These are phyloP conservation scores for Plumapathes pennacea DNA, from an alignment of 92 coral and sea anemone species.

Conservation along the genomic window DNA sequence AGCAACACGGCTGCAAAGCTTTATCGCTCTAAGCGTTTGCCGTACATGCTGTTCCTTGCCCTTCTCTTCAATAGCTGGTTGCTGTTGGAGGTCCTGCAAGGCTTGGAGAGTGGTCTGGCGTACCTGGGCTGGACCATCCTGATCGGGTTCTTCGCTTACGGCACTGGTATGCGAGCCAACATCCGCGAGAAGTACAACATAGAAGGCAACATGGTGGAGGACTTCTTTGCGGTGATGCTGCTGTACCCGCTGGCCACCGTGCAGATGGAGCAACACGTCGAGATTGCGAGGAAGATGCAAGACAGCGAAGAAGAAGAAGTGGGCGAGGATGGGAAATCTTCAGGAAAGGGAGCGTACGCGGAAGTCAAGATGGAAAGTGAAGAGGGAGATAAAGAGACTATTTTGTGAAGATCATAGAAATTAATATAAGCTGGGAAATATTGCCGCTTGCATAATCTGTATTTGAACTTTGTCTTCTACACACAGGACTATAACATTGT, in stretches of 20 bases:
- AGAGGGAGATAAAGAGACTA: no score
- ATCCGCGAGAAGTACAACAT: slow-evolving; percentile 60
- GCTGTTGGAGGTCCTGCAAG: slow-evolving; percentile 43
- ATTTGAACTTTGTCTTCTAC: no score
- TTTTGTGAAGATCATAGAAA: no score
- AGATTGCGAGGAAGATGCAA: no score
- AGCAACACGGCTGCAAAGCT: slow-evolving; percentile 68
- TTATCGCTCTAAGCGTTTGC: slow-evolving; percentile 21
- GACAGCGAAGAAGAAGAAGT: no score
- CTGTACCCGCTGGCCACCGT: slow-evolving; percentile 71
- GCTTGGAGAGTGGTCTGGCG: slow-evolving; percentile 56
- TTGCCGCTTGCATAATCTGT: no score
- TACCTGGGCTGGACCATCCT: slow-evolving; percentile 78
- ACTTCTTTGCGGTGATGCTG: slow-evolving; percentile 58
- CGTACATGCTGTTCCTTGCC: slow-evolving; percentile 63
- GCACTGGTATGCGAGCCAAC: slow-evolving; percentile 58
- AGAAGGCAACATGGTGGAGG: slow-evolving; percentile 72
- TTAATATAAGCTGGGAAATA: no score
- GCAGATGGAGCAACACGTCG: slow-evolving; percentile 65
- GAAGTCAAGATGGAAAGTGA: no score
- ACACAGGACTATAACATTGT: no score
- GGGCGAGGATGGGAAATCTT: no score
- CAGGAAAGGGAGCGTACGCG: no score
- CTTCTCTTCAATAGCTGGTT: slow-evolving; percentile 64
- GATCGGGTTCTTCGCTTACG: slow-evolving; percentile 68